Conservation (phyloP, 2,797 vertebrate genomes). For the Martes flavigula region DNA sequence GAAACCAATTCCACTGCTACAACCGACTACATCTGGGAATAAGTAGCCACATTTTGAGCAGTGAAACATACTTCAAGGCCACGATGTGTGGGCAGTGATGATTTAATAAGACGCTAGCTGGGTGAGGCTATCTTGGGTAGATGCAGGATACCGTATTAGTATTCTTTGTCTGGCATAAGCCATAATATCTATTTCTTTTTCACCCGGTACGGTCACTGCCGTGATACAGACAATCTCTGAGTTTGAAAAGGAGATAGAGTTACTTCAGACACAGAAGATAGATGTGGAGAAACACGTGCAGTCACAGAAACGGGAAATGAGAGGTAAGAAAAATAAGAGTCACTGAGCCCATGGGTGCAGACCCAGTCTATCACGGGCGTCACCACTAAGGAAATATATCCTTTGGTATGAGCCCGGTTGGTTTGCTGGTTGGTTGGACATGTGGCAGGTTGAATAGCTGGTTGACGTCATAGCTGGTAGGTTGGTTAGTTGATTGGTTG, state of each 20-base stretch:
- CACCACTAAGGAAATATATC: not conserved
- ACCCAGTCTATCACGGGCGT: too few relatives aligned
- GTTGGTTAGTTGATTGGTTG: not conserved
- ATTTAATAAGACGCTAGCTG: not conserved
- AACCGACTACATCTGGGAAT: not conserved
- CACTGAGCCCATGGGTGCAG: not conserved
- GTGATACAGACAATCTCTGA: constrained; percentile 90
- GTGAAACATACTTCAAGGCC: not conserved
- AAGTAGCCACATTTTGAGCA: not conserved
- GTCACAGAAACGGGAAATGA: constrained; percentile 90
- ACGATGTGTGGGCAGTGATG: not conserved
- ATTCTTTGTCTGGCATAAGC: not conserved
- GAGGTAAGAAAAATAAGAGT: constrained; percentile 84
- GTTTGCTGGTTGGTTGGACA: not conserved
- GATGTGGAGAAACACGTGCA: constrained; percentile 90
- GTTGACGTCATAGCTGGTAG: not conserved
- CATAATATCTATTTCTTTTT: not conserved
- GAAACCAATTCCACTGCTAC: not conserved
- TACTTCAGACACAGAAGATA: constrained; percentile 90
- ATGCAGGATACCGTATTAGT: fast-evolving
- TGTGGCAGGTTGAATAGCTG: not conserved
- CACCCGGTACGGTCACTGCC: not conserved
- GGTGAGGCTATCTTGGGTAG: fast-evolving
- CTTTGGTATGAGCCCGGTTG: too few relatives aligned
- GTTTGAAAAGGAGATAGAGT: constrained; percentile 92